A percentile compares a stretch with the other conserved stretches of the same genome.
Evolutionary conservation across 2,888 invertebrate genomes (phyloP).

Genomic region (Spicauda simplicius): DNA sequence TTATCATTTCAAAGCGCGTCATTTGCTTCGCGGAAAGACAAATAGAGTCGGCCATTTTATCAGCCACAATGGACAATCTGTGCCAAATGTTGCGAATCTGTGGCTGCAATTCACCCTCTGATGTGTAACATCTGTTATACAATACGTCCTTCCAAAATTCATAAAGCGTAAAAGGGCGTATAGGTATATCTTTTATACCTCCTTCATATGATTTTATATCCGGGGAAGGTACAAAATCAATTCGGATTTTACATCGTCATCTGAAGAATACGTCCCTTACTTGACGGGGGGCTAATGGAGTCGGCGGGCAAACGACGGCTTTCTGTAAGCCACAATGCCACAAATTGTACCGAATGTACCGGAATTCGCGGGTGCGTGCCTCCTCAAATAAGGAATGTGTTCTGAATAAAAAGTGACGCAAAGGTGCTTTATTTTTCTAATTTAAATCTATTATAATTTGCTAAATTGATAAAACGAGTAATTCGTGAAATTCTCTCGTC

Average conservation of each 20-base stretch:
- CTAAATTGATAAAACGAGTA: no score
- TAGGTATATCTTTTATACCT: neutral
- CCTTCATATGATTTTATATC: neutral
- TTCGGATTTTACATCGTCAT: conserved; percentile 68
- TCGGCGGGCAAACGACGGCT: conserved; percentile 57
- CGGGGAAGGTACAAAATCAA: conserved; percentile 53
- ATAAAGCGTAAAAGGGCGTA: no score
- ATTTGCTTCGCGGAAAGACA: no score
- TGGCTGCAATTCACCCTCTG: no score
- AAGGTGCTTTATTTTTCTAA: conserved; percentile 7
- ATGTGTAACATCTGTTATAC: no score
- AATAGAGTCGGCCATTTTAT: no score
- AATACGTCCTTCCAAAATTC: no score
- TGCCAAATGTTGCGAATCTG: no score
- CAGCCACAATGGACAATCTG: no score
- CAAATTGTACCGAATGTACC: conserved; percentile 54
- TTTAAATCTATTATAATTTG: neutral
- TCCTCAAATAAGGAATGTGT: conserved; percentile 16
- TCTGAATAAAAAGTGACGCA: conserved; percentile 10
- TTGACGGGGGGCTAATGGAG: conserved; percentile 55
- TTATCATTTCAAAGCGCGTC: no score
- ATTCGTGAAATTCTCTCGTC: no score
- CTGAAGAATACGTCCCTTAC: conserved; percentile 63
- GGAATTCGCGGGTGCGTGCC: conserved; percentile 5
- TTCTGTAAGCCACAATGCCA: conserved; percentile 69